Base-by-base conservation (phyloP, 2,888 invertebrate species). In the Elaeidobius kamerunicus region DNA sequence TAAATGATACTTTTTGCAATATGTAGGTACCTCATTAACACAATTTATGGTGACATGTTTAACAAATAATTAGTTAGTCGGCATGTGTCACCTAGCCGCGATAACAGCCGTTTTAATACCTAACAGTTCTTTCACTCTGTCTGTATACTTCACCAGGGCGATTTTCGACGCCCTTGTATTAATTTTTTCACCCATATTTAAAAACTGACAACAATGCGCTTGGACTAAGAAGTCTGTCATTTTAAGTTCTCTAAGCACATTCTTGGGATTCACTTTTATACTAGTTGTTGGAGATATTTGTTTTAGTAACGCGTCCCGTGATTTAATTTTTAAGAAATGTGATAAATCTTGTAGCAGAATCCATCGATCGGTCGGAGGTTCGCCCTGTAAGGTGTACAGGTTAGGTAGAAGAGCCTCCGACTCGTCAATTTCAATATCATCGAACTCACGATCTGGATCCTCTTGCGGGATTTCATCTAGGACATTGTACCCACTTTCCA, bases 141-240 rank as follows among this genome's bases (percentile, higher is more conserved):
- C 89, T 63, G 89, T 91, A 75, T 91, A 90, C 69, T 86, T 83
- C 60, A 92, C 84, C 50, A 92, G 81, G 44, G 86, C 83, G 63
- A 91, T 86, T 72, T 89, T 89, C 41, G 88, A 86, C 35, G 86
- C 85, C 52, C 88, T 81, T 49, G 87, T 83, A 70, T 88, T 89
- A 55, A 90, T 78, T 68, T 86, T 86, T 69, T 88, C 88, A 23
- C 88, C 88, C 36, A 86, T 85, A 64, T 86, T 83, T 55, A 88
- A 73, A 45, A 90, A 76, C 68, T 88, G 88, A 67, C 88, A 84
- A 67, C 89, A 89, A 61, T 84, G 85, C 12, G 89, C 88, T 61
- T 86, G 81, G 67, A 90, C 88, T 55, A 89, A 73, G 70, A 91
- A 91, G 67, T 90, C 90, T 35, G 84, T 81, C 63, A 87, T 85